phyloP scores from a whole-genome alignment of 2,113 vertebrate genomes.

The Nycticryphes semicollaris region DNA sequence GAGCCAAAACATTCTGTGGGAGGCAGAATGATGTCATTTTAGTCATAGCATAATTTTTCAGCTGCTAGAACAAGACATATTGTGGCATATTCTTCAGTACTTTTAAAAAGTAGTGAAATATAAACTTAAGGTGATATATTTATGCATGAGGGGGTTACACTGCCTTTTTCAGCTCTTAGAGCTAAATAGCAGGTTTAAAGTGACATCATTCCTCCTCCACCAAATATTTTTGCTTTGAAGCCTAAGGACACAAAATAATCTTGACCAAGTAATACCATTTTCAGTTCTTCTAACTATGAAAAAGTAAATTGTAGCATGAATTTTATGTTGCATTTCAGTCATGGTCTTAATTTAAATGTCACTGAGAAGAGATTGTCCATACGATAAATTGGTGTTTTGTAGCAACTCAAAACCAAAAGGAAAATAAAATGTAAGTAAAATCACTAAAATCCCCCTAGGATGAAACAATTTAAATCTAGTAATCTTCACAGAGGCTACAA shows the following conservation, averaged over 20 bases:
- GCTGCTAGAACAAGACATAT: constrained; percentile 80
- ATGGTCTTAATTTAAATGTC: not conserved
- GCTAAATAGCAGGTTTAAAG: constrained; percentile 50
- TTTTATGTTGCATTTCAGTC: not conserved
- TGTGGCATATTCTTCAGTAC: constrained; percentile 78
- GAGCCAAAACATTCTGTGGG: constrained; percentile 76
- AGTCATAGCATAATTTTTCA: constrained; percentile 79
- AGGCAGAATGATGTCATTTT: constrained; percentile 79
- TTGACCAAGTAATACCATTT: not conserved
- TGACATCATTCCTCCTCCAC: constrained; percentile 44
- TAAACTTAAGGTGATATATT: constrained; percentile 75
- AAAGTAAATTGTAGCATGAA: not conserved
- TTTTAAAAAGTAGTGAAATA: constrained; percentile 75
- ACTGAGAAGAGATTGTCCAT: not conserved
- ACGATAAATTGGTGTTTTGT: not conserved
- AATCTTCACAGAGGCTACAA: not conserved
- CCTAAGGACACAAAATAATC: not conserved
- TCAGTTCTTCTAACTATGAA: not conserved
- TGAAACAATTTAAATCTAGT: not conserved
- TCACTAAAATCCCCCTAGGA: not conserved
- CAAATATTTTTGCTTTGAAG: constrained; percentile 43
- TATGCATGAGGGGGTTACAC: constrained; percentile 66
- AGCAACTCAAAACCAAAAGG: constrained; percentile 1
- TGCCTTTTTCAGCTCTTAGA: constrained; percentile 65
- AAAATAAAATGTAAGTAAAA: constrained; percentile 1